phyloP scores from a whole-genome alignment of 1,140 invertebrate genomes.

The Ostrea edulis region DNA sequence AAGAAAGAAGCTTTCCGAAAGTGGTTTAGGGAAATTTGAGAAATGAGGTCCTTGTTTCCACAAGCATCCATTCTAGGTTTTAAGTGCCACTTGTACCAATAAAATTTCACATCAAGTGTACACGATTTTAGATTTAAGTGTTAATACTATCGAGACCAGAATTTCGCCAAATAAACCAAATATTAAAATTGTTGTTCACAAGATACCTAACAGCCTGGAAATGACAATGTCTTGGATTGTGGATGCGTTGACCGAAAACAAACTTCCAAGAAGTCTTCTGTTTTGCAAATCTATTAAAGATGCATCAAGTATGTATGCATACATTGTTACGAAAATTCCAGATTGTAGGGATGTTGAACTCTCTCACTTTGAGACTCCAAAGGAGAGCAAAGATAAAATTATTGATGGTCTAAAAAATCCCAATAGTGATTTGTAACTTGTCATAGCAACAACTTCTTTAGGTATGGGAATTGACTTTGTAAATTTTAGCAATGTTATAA shows the following conservation, averaged over 20 bases:
- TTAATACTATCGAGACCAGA: not conserved
- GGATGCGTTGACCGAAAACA: not conserved
- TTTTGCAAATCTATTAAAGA: slow-evolving; percentile 35
- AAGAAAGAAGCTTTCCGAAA: too few species aligned
- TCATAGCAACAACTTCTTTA: slow-evolving; percentile 46
- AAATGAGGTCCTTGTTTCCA: not conserved
- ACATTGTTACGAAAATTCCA: slow-evolving; percentile 26
- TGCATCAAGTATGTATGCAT: slow-evolving; percentile 40
- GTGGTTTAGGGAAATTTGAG: too few species aligned
- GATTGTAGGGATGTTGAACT: slow-evolving; percentile 26
- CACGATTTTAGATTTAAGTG: slow-evolving; percentile 22
- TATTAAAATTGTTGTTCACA: slow-evolving; percentile 44
- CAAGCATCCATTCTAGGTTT: not conserved
- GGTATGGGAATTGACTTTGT: slow-evolving; percentile 46
- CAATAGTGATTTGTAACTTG: slow-evolving; percentile 33
- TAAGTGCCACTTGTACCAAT: slow-evolving; percentile 41
- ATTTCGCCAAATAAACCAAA: slow-evolving; percentile 45
- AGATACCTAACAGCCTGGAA: not conserved
- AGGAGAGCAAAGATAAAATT: too few species aligned
- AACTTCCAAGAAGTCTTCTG: slow-evolving; percentile 42
- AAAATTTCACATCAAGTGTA: slow-evolving; percentile 27
- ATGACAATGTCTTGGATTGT: slow-evolving; percentile 45
- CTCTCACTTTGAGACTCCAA: slow-evolving; percentile 48
- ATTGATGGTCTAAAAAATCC: too few species aligned
- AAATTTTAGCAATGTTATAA: slow-evolving; percentile 11